Base-by-base conservation (phyloP, 2,888 invertebrate genomes). In the Rhagonycha lutea region DNA sequence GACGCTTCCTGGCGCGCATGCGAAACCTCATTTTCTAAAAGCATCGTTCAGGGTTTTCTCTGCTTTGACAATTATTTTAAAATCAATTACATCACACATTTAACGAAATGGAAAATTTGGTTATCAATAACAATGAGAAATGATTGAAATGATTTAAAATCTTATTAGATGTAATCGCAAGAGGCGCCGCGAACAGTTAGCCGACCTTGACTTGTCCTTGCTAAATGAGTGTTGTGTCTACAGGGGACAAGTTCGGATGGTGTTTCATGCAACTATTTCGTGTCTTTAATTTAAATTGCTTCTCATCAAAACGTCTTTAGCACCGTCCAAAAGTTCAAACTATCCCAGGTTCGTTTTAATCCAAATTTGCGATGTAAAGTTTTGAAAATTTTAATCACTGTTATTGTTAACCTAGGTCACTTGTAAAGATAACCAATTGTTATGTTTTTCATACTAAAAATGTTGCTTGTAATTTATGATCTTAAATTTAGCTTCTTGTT, bases 131-230 rank as follows among this genome's bases (percentile, higher is more conserved):
- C 24, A 24, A 63, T 62, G 14, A 14, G 18, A 23, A 24, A 2
- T 63, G 24, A 24, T 63, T 63, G 9, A n/a, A 61, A 24, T 47
- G 23, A 63, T 63, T 63, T 23, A 23, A 23, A 23, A 63, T 24
- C 63, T 63, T 63, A 23, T n/a, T 14, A 63, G 32, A 47, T 47
- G 32, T 75, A 75, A 85, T 85, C 86, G 83, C 85, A 85, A 85
- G 88, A 87, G 89, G 89, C 87, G 86, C 85, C 85, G 86, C 84
- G 85, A 82, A 87, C 88, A 88, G 87, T 88, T 88, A 61, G 79
- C 81, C 86, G 87, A 86, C 88, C 88, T 88, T 88, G 87, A 78
- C 83, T 83, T 84, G 86, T 84, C 86, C 86, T 87, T 86, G 85
- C 80, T 82, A 81, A 72, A 80, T 79, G 83, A 85, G 86, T 86